Evolutionary conservation across 2,888 invertebrate species (phyloP).

Genomic region (Miltochrista miniata): DNA sequence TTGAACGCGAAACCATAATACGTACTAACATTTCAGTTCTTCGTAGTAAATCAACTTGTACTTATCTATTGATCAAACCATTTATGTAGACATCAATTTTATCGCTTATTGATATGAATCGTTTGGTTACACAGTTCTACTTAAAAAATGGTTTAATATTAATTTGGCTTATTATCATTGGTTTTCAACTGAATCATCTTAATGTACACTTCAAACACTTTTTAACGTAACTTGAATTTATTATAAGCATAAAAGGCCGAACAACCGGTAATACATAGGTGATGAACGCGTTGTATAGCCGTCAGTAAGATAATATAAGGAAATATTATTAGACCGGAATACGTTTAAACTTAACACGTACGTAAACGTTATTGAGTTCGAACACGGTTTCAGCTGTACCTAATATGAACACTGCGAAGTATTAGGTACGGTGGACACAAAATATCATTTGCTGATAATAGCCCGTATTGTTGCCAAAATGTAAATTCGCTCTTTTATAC

Average conservation of each 20-base stretch:
- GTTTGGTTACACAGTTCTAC: too few relatives aligned
- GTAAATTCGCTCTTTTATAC: constrained; percentile 30
- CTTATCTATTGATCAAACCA: neutral
- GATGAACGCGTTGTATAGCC: neutral
- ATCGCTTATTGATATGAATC: too few relatives aligned
- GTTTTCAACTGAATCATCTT: too few relatives aligned
- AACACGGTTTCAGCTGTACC: neutral
- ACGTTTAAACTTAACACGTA: neutral
- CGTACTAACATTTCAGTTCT: neutral
- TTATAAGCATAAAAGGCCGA: too few relatives aligned
- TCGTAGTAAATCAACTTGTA: neutral
- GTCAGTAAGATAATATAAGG: neutral
- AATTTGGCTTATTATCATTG: too few relatives aligned
- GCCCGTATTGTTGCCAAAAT: constrained; percentile 41
- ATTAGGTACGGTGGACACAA: constrained; percentile 7
- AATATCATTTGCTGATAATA: constrained; percentile 24
- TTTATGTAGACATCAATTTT: too few relatives aligned
- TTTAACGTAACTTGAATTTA: too few relatives aligned
- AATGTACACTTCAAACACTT: neutral
- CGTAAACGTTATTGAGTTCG: neutral
- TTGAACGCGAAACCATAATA: neutral
- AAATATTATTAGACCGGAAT: neutral
- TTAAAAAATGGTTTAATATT: too few relatives aligned
- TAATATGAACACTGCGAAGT: neutral
- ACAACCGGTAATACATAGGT: too few relatives aligned